Evolutionary conservation across 2,113 vertebrate species (phyloP).

Genomic region (Microcebus murinus): DNA sequence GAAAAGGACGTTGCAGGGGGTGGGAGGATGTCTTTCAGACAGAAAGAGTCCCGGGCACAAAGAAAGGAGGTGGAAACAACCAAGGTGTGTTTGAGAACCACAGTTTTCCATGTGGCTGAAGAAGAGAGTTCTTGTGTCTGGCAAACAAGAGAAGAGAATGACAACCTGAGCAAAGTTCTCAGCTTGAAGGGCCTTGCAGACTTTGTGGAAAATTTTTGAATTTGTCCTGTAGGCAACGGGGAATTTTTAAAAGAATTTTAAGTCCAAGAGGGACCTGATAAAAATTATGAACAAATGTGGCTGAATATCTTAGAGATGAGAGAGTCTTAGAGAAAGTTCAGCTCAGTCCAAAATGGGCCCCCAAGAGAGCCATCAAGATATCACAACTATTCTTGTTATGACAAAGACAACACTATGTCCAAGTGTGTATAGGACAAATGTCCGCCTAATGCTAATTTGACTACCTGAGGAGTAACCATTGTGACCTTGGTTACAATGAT

Average conservation of each 20-base stretch:
- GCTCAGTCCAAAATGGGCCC: neutral
- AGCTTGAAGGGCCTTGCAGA: neutral
- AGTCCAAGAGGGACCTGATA: neutral
- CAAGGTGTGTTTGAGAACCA: neutral
- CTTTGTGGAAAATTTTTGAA: neutral
- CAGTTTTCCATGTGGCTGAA: neutral
- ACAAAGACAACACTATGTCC: neutral
- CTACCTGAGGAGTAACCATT: neutral
- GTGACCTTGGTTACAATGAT: neutral
- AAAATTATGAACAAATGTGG: neutral
- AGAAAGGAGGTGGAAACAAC: neutral
- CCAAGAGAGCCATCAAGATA: neutral
- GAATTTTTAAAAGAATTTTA: neutral
- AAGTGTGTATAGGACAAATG: neutral
- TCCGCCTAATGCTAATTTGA: neutral
- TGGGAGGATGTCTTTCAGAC: neutral
- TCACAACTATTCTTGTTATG: neutral
- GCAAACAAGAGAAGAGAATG: neutral
- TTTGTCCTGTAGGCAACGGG: neutral
- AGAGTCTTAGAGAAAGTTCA: neutral
- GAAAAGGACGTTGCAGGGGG: neutral
- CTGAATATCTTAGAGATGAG: neutral
- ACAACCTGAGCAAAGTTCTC: neutral
- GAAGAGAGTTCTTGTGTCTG: neutral
- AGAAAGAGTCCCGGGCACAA: neutral